Base-by-base conservation (phyloP, 2,797 vertebrate species). In the Sebastes kiyomatsui region DNA sequence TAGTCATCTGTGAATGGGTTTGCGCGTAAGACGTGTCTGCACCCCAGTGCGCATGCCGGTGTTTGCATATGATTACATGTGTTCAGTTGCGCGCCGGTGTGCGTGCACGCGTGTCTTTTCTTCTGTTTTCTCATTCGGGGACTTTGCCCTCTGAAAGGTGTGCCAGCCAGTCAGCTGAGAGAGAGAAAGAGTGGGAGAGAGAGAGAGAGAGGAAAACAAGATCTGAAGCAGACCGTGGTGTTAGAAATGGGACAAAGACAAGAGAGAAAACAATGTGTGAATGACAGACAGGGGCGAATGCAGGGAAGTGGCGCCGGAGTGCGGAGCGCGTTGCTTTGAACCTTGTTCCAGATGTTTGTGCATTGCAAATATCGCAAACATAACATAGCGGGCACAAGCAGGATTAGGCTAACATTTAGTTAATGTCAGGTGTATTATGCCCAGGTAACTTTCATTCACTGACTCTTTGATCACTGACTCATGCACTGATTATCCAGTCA, bases 121-220 rank as follows among this genome's bases (percentile, higher is more conserved):
- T 27, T 83, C 79, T 86, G 69, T 86, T 87, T 81, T 70, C 74
- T 72, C 77, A 77, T 77, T 75, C 65, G 1, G 83, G 90, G 88
- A 94, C 94, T 94, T 95, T 94, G 93, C 86, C 90, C 94, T 84
- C 67, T 80, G 73, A 81, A 88, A 93, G 88, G 91, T 89, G 91
- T 92, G 93, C 90, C 91, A 91, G 85, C 87, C 87, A 85, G 91
- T 95, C 94, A 95, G 93, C 93, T 94, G 94, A 94, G 92, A 82
- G 75, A 78, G 8, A 22, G 20, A 54, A n/a, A n/a, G 42, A 46
- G 42, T 18, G 16, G 16, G 42, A 14, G 74, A 84, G 18, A 49
- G 46, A 52, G 46, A n/a, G 49, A n/a, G 49, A 54, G 74, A 84
- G 88, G 84, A 85, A 80, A 89, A 85, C 77, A 83, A 90, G 87